phyloP scores from a whole-genome alignment of 1,140 invertebrate species.

The Apis cerana region DNA sequence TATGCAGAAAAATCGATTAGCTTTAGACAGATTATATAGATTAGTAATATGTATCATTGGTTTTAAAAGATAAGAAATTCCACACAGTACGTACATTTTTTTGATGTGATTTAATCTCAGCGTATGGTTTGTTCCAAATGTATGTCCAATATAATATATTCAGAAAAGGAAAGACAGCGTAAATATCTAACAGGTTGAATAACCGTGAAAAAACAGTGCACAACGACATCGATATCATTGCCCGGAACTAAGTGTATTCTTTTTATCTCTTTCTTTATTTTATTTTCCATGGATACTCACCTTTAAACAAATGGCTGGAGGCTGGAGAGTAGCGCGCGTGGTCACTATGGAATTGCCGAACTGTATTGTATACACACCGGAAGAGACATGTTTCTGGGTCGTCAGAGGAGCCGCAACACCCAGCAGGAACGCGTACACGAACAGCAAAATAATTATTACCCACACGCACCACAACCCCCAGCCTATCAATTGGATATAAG shows the following conservation, averaged over 20 bases:
- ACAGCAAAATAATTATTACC: slow-evolving; percentile 66
- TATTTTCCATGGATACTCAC: slow-evolving; percentile 46
- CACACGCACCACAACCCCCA: slow-evolving; percentile 75
- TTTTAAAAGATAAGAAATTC: background rate
- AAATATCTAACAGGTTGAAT: slow-evolving; percentile 18
- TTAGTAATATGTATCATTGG: slow-evolving; percentile 1
- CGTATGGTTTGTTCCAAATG: slow-evolving; percentile 29
- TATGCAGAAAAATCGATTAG: background rate
- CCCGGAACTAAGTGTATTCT: background rate
- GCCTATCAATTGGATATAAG: slow-evolving; percentile 71
- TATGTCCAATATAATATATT: slow-evolving; percentile 38
- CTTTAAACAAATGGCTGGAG: slow-evolving; percentile 47
- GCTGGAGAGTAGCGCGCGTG: slow-evolving; percentile 15
- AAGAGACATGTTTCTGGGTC: slow-evolving; percentile 42
- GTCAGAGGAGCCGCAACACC: slow-evolving; percentile 71
- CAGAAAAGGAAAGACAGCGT: slow-evolving; percentile 36
- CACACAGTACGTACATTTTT: slow-evolving; percentile 43
- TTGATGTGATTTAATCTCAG: slow-evolving; percentile 24
- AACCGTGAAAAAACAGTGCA: background rate
- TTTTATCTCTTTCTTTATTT: background rate
- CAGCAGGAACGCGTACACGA: slow-evolving; percentile 74
- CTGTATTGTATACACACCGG: slow-evolving; percentile 35
- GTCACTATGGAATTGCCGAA: slow-evolving; percentile 33
- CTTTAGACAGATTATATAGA: background rate
- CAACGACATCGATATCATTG: slow-evolving; percentile 5